These are phyloP conservation scores for Arenaria interpres DNA, from an alignment of 2,113 vertebrate species.

Conservation along the genomic window DNA sequence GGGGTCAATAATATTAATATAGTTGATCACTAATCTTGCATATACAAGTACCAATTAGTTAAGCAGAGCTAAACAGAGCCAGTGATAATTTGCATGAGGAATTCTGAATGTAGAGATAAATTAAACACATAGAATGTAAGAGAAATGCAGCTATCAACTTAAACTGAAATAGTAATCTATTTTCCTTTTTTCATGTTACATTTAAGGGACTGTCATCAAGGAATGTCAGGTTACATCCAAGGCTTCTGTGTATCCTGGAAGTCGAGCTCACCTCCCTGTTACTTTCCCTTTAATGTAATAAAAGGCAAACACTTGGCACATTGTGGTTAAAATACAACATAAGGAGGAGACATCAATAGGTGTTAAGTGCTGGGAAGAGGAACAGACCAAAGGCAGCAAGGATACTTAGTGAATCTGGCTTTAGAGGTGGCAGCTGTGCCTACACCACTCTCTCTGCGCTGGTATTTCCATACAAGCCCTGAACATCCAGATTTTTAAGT, in stretches of 20 bases:
- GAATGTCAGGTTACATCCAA: neutral
- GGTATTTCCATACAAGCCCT: neutral
- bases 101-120: neutral
- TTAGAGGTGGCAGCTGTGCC: neutral
- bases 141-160: neutral
- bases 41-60: slow-evolving; percentile 47
- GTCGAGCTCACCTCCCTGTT: accelerated
- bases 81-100: slow-evolving; percentile 8
- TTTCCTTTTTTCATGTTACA: neutral
- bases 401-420: neutral
- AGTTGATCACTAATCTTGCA: slow-evolving; percentile 22
- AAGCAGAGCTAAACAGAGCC: slow-evolving; percentile 25
- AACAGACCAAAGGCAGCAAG: neutral
- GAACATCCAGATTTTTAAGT: neutral
- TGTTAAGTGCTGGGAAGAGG: neutral
- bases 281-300: neutral
- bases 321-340: neutral
- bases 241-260: neutral
- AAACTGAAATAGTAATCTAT: neutral
- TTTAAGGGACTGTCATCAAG: neutral
- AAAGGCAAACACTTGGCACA: accelerated
- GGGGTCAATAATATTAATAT: slow-evolving; percentile 50
- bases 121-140: neutral
- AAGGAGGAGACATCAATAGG: neutral
- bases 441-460: neutral